phyloP scores from a whole-genome alignment of 2,113 vertebrate genomes.

The Podocnemis expansa region DNA sequence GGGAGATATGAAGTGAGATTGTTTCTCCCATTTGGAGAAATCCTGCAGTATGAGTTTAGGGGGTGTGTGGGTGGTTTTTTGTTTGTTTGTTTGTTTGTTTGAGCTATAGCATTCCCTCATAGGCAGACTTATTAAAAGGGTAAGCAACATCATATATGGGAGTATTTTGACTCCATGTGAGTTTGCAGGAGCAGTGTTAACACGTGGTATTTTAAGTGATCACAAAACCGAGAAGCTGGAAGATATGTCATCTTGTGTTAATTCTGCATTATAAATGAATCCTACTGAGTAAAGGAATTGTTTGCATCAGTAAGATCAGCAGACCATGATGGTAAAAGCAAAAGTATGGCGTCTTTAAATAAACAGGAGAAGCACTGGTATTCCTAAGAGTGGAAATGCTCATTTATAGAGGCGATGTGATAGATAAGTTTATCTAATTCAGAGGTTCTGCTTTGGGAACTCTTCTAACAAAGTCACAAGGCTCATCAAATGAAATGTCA shows the following conservation, averaged over 20 bases:
- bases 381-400: background rate
- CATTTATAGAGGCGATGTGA: background rate
- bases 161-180: accelerated
- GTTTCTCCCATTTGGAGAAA: background rate
- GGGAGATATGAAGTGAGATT: background rate
- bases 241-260: background rate
- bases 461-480: background rate
- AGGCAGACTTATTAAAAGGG: background rate
- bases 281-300: background rate
- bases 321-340: background rate
- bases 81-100: too few species aligned
- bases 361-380: background rate
- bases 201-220: accelerated
- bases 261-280: background rate
- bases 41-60: background rate
- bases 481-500: too few species aligned
- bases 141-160: accelerated
- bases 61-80: accelerated
- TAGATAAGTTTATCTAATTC: background rate
- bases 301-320: background rate
- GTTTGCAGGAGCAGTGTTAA: background rate
- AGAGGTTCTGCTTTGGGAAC: background rate
- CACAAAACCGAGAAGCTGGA: accelerated
- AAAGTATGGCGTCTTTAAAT: background rate
- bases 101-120: background rate